Percentiles rank a stretch among this genome's conserved stretches.
Evolutionary conservation across 1,140 invertebrate genomes (phyloP).

Genomic region (Zaprionus ornatus): DNA sequence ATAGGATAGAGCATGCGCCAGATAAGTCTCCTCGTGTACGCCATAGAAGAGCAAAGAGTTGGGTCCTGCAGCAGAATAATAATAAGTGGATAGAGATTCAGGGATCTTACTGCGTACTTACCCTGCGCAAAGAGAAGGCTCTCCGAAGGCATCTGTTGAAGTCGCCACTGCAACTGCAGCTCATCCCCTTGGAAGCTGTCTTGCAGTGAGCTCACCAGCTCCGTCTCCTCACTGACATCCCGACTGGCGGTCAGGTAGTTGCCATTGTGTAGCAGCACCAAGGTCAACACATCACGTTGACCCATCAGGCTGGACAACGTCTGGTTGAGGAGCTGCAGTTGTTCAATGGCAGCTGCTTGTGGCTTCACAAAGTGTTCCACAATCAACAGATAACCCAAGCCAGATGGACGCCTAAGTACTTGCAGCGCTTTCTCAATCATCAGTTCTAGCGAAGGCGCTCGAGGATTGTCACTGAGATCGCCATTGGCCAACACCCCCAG

Average conservation of each 20-base stretch:
- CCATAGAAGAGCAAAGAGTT: slow-evolving; percentile 62
- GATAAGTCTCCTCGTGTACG: slow-evolving; percentile 62
- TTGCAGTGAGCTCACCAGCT: slow-evolving; percentile 24
- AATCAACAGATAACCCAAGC: slow-evolving; percentile 52
- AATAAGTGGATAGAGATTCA: neutral
- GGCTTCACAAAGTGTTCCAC: slow-evolving; percentile 48
- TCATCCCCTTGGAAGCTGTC: slow-evolving; percentile 22
- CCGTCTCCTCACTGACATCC: slow-evolving; percentile 54
- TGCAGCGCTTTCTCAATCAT: slow-evolving; percentile 55
- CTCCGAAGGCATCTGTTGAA: slow-evolving; percentile 46
- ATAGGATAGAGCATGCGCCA: slow-evolving; percentile 62
- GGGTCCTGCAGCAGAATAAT: slow-evolving; percentile 46
- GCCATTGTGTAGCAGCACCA: slow-evolving; percentile 51
- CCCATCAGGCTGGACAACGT: slow-evolving; percentile 22
- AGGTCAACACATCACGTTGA: slow-evolving; percentile 32
- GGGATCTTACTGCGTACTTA: neutral
- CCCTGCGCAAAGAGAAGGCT: slow-evolving; percentile 63
- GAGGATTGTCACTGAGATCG: slow-evolving; percentile 28
- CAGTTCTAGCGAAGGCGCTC: slow-evolving; percentile 35
- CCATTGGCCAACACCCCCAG: slow-evolving; percentile 69
- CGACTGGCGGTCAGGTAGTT: slow-evolving; percentile 34
- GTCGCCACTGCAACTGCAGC: slow-evolving; percentile 22
- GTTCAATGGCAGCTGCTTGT: neutral
- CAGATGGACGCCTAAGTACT: slow-evolving; percentile 31
- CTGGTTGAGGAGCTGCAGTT: slow-evolving; percentile 47